Evolutionary conservation across 2,888 invertebrate genomes (phyloP).

Genomic region (Parapristionchus giblindavisi): DNA sequence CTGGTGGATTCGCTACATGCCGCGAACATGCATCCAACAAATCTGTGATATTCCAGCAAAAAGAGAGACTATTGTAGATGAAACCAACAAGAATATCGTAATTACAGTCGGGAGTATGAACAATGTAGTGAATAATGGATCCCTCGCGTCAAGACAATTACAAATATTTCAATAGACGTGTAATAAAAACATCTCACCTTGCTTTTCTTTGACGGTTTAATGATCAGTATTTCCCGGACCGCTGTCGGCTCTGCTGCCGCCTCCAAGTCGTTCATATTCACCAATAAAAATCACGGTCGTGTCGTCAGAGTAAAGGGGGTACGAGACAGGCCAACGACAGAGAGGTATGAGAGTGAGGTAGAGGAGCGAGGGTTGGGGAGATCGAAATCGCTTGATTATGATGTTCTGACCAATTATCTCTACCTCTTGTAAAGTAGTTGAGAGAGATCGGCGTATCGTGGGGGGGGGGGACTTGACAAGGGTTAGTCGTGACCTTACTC

Average conservation of each 20-base stretch:
- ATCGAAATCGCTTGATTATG: constrained; percentile 21
- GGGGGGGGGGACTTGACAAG: neutral
- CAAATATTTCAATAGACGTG: too few species aligned
- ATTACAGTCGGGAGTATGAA: too few species aligned
- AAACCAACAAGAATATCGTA: too few species aligned
- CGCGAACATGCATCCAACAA: too few species aligned
- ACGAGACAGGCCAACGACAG: neutral
- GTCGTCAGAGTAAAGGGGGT: constrained; percentile 2
- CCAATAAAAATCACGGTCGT: neutral
- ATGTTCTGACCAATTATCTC: constrained; percentile 22
- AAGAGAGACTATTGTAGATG: too few species aligned
- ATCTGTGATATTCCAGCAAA: too few species aligned
- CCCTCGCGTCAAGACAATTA: too few species aligned
- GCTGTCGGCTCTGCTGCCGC: constrained; percentile 3
- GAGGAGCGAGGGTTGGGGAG: neutral
- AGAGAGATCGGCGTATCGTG: neutral
- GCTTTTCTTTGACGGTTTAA: neutral
- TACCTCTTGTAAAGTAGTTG: neutral
- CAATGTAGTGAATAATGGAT: too few species aligned
- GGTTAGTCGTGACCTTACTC: neutral
- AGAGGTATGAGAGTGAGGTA: neutral
- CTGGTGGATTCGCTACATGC: too few species aligned
- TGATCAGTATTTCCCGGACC: constrained; percentile 4
- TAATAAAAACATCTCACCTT: too few species aligned
- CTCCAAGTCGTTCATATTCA: constrained; percentile 27